Evolutionary conservation across 1,140 invertebrate genomes (phyloP), one percentile per base, ranked within the genome.

Genomic region (Cydia strobilella): DNA sequence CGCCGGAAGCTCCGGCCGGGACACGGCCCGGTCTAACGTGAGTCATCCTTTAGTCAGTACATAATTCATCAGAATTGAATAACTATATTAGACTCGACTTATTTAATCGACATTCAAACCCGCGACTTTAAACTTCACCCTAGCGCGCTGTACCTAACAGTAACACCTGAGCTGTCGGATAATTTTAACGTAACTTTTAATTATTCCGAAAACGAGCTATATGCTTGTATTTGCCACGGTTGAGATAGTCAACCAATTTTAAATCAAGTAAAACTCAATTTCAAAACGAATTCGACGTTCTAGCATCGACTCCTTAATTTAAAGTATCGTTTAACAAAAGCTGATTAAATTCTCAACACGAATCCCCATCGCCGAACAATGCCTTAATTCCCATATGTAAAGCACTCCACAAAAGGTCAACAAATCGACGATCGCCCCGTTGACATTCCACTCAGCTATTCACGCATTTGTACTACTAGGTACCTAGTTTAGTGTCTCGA

Each of bases 401-500:
- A 23, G 18, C 54, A 59, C 54, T 23, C 63, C 63, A 65, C 27
- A 31, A 65, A 65, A 65, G 63, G 63, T 65, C 63, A 65, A 65
- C 63, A 65, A 65, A 65, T 65, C 63, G 63, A 31, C 63, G 63
- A 27, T 65, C 54, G 54, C 63, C 63, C 63, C 63, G 27, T 65
- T 65, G 63, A 65, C 63, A 65, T 65, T 65, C 63, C 63, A 65
- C 27, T 27, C 6, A 65, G 63, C 27, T 65, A 35, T 65, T 65
- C 63, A 65, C 63, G 63, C 15, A 65, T 27, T 65, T 65, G 63
- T 65, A n/a, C n/a, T n/a, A n/a, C n/a, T n/a, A n/a, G n/a, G n/a
- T n/a, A 65, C 63, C 63, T 65, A 65, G 35, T 65, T 65, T 65
- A 63, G 62, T 63, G 63, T 65, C 63, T 20, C 25, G 63, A 65